phyloP scores from a whole-genome alignment of 2,888 invertebrate genomes.

The Dorcus parallelipipedus region DNA sequence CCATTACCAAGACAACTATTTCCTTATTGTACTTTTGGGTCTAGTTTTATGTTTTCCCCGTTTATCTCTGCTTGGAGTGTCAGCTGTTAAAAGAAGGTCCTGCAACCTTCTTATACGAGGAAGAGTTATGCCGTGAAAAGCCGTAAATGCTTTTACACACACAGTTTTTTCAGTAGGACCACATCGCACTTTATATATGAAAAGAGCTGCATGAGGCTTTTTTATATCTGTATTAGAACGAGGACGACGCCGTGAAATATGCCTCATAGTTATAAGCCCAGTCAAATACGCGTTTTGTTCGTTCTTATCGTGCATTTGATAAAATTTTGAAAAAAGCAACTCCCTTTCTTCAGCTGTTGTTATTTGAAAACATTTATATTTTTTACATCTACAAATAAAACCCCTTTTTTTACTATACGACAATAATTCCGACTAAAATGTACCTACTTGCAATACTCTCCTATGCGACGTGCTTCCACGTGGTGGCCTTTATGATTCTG shows the following conservation, averaged over 20 bases:
- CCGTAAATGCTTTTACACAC: constrained; percentile 4
- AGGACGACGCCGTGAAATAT: not conserved
- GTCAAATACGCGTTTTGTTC: not conserved
- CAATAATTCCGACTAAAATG: too few relatives aligned
- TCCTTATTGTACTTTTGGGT: not conserved
- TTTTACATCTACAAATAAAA: too few relatives aligned
- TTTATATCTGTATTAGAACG: constrained; percentile 1
- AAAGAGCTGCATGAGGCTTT: not conserved
- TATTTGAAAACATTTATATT: too few relatives aligned
- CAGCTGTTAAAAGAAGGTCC: not conserved
- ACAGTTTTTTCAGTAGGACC: constrained; percentile 1
- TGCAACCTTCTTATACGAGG: not conserved
- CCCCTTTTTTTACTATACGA: too few relatives aligned
- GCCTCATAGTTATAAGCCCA: not conserved
- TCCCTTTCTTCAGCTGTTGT: too few relatives aligned
- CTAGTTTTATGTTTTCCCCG: not conserved
- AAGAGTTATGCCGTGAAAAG: constrained; percentile 8
- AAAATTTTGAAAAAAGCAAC: not conserved
- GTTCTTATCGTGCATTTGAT: not conserved
- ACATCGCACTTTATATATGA: constrained; percentile 6
- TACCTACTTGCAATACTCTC: too few relatives aligned
- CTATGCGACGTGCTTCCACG: too few relatives aligned
- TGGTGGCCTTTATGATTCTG: too few relatives aligned
- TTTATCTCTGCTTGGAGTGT: not conserved
- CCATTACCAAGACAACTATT: not conserved